Base-by-base conservation (phyloP, 2,113 vertebrate species). In the Ia io region DNA sequence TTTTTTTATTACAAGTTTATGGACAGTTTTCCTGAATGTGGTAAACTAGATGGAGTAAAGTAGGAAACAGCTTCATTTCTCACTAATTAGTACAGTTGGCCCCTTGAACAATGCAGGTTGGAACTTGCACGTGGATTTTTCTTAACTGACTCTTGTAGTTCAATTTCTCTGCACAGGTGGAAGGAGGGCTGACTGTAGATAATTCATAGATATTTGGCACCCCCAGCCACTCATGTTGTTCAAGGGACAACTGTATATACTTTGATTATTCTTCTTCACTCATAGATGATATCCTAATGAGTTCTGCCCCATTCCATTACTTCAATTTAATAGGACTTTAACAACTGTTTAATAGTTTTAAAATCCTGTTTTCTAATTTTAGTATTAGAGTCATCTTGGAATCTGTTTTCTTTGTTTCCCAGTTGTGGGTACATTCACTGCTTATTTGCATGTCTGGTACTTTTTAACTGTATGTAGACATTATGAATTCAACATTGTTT, bases 401-500 rank as follows among this genome's bases (percentile, higher is more conserved):
- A 32, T 61, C 49, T 89, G 4, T 85, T 94, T 74, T 40, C 23
- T 84, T 56, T 51, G 18, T 89, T 96, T 94, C 47, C 28, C 70
- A 22, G 14, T 28, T 78, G 0, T 63, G n/a, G 8, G 42, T 84
- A 80, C 44, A 49, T 71, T 96, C 84, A 44, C 51, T 84, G n/a
- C 6, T 91, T 56, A 61, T 91, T 88, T 91, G 49, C 44, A 22
- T 96, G 30, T 84, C 69, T 88, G 63, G 7, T 83, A 42, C 87
- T 78, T 95, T 79, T 78, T 59, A 93, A 32, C 23, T 86, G 3
- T 37, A 53, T 85, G 22, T 63, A 9, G 44, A 88, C 28, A 65
- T 90, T 87, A 25, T 70, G 35, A 87, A 71, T 89, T 89, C 5
- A 65, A 6, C 25, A 9, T 87, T 78, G 30, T 77, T 84, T 56